Base-by-base conservation (phyloP, 2,113 vertebrate genomes). In the Eurystomus gularis region DNA sequence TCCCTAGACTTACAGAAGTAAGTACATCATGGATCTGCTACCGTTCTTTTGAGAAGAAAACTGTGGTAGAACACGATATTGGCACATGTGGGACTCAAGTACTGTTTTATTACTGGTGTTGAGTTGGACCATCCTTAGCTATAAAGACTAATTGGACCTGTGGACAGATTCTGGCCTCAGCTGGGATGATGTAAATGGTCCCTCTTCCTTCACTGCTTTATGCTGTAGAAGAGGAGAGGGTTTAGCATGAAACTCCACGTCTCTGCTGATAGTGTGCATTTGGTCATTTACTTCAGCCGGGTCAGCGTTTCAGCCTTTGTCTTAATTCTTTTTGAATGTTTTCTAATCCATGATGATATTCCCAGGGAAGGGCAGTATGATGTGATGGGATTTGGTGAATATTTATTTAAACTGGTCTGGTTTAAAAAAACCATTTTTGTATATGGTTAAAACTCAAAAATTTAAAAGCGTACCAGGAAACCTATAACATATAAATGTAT, bases 271-370 rank as follows among this genome's bases (percentile, higher is more conserved):
- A 80, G 37, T 3, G 44, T 20, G 78, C 71, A 66, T 88, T 90
- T 83, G 58, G 66, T 60, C 82, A 17, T 29, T 75, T 91, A 31
- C 76, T 93, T 65, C 52, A 76, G 46, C 7, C 0, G 0, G 75
- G 82, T 88, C 84, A 80, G 71, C 28, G 44, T 42, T 93, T 82
- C 79, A 86, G 69, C 68, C 90, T 70, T 64, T 58, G 42, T 54
- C 71, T 55, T 70, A 72, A 70, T 70, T 58, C 71, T 95, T 92
- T 88, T 79, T 97, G 82, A 86, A 66, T 42, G 64, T 90, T 92
- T 86, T 66, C 92, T 92, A 62, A 83, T 88, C 60, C 68, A 7
- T 73, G 66, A 58, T 90, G 71, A 48, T 81, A 60, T 70, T 94
- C 26, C 6, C 29, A 48, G 37, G 46, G 62, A 91, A 89, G 40